Conservation (phyloP, 2,113 vertebrate genomes). For the Emydura subglobosa region DNA sequence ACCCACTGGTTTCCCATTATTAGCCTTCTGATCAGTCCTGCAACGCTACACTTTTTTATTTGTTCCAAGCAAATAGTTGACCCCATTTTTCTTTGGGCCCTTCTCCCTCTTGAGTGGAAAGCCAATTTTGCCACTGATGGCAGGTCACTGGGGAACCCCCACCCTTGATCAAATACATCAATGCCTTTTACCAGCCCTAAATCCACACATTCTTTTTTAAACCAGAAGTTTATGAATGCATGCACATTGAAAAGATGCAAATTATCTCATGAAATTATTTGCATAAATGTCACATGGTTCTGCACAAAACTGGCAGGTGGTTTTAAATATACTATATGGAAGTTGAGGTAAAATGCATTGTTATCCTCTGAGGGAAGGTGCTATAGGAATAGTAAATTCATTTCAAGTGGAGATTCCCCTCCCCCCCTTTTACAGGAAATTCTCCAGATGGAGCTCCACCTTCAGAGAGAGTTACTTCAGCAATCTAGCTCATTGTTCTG, state of each 20-base stretch:
- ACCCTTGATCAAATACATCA: not conserved
- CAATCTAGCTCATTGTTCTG: fast-evolving
- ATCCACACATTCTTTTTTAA: not conserved
- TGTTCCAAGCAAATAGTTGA: not conserved
- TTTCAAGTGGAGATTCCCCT: not conserved
- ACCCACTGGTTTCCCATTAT: not conserved
- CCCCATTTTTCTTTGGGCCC: not conserved
- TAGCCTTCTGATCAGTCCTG: not conserved
- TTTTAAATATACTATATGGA: not conserved
- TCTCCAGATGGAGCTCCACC: not conserved
- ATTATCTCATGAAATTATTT: not conserved
- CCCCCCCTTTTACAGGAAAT: not conserved
- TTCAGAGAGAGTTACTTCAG: fast-evolving
- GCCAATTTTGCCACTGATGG: not conserved
- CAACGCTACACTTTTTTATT: not conserved
- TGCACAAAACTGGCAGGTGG: fast-evolving
- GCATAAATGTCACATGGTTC: fast-evolving
- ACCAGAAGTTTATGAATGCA: not conserved
- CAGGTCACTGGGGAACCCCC: not conserved
- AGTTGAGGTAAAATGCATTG: fast-evolving
- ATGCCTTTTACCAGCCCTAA: not conserved
- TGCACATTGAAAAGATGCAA: not conserved
- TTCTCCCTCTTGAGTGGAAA: not conserved
- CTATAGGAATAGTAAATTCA: not conserved
- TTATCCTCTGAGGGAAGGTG: not conserved